These are phyloP conservation scores for Pinna nobilis DNA, from an alignment of 1,140 invertebrate genomes.

Conservation along the genomic window DNA sequence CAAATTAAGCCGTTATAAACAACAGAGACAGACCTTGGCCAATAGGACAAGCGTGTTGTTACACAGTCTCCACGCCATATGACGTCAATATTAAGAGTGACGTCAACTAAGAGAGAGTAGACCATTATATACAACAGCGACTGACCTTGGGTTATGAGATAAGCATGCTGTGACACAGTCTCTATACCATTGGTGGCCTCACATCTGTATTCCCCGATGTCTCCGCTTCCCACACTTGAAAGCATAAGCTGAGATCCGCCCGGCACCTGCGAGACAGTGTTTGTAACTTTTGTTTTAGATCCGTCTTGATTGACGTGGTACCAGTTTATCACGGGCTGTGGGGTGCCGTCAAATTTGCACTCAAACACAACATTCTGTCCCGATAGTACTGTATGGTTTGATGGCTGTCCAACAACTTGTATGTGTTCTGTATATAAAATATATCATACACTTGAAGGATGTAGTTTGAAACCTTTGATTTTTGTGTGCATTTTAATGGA, in stretches of 20 bases:
- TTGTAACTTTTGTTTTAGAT: constrained; percentile 31
- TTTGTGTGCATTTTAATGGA: background rate
- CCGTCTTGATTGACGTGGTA: constrained; percentile 35
- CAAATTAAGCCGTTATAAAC: background rate
- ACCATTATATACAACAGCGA: background rate
- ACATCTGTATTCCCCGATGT: constrained; percentile 45
- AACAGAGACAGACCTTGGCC: background rate
- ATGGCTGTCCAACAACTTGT: background rate
- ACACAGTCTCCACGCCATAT: background rate
- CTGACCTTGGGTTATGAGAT: constrained; percentile 29
- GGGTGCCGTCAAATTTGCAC: constrained; percentile 39
- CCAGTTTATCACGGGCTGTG: constrained; percentile 40
- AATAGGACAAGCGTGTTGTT: background rate
- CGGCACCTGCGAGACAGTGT: constrained; percentile 14
- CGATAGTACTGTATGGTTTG: constrained; percentile 35
- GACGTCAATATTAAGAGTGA: background rate
- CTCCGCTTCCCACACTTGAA: background rate
- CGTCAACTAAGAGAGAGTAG: background rate
- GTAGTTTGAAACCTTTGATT: background rate
- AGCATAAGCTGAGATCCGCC: constrained; percentile 33
- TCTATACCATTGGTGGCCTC: constrained; percentile 44
- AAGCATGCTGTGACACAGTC: constrained; percentile 31
- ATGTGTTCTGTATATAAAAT: constrained; percentile 44
- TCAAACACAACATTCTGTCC: constrained; percentile 44
- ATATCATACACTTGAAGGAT: background rate